Conservation (phyloP, 1,140 invertebrate genomes). For the Cydia amplana region DNA sequence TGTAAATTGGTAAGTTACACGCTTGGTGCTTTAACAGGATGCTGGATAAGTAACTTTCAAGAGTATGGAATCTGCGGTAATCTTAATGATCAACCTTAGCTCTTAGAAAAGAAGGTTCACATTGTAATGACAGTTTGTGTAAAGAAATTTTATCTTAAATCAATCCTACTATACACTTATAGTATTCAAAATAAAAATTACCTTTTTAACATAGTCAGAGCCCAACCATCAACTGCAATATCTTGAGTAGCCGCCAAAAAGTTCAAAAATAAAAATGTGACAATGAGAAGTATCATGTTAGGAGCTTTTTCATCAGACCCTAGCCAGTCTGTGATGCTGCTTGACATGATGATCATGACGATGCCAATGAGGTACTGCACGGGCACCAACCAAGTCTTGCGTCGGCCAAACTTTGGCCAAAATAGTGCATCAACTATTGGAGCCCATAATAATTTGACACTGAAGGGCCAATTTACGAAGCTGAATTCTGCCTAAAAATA, state of each 20-base stretch:
- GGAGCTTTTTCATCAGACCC: constrained; percentile 84
- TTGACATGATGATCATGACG: constrained; percentile 92
- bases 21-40: too few relatives aligned
- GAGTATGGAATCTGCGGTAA: too few relatives aligned
- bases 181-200: constrained; percentile 50
- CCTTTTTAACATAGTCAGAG: constrained; percentile 98
- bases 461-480: constrained; percentile 99
- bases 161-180: not conserved
- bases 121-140: too few relatives aligned
- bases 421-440: constrained; percentile 97
- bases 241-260: constrained; percentile 99
- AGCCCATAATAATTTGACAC: constrained; percentile 98
- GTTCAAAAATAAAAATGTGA: constrained; percentile 94
- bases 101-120: too few relatives aligned
- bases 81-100: too few relatives aligned
- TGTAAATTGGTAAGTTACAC: too few relatives aligned
- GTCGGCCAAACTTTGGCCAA: constrained; percentile 89
- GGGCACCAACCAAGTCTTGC: constrained; percentile 98
- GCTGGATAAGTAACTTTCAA: too few relatives aligned
- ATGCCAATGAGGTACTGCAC: constrained; percentile 92
- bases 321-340: constrained; percentile 87
- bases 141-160: too few relatives aligned
- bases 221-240: constrained; percentile 99
- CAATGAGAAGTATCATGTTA: constrained; percentile 90
- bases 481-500: constrained; percentile 96